phyloP scores from a whole-genome alignment of 2,888 invertebrate genomes.

The Campoletis raptor region DNA sequence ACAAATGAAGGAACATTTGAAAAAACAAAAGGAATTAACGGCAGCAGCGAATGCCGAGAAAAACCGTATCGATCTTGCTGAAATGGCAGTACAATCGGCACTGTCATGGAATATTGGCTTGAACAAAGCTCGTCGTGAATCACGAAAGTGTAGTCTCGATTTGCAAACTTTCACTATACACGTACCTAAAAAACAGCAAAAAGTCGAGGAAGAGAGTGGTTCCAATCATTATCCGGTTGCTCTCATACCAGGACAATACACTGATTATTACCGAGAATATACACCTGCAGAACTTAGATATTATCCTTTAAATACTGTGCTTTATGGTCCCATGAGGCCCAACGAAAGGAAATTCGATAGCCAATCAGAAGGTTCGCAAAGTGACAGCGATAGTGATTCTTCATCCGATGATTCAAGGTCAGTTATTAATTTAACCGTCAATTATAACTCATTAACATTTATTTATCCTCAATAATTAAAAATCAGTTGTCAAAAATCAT shows the following conservation, averaged over 20 bases:
- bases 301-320: constrained; percentile 96
- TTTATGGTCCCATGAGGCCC: constrained; percentile 88
- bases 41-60: constrained; percentile 86
- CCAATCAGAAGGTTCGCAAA: constrained; percentile 86
- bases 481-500: background rate
- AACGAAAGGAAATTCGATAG: constrained; percentile 85
- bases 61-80: constrained; percentile 89
- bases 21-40: constrained; percentile 88
- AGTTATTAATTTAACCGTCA: constrained; percentile 8
- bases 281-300: constrained; percentile 94
- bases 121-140: constrained; percentile 91
- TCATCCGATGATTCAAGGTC: constrained; percentile 86
- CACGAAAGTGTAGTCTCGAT: constrained; percentile 94
- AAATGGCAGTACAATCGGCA: constrained; percentile 94
- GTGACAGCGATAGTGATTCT: constrained; percentile 83
- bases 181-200: constrained; percentile 88
- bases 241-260: constrained; percentile 98
- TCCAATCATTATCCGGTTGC: constrained; percentile 95
- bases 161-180: constrained; percentile 96
- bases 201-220: constrained; percentile 86
- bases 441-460: background rate
- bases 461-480: background rate
- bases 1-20: constrained; percentile 89
- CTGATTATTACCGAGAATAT: constrained; percentile 93
- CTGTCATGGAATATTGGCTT: constrained; percentile 95